Conservation (phyloP, 1,140 invertebrate species). For the Telenomus remus region DNA sequence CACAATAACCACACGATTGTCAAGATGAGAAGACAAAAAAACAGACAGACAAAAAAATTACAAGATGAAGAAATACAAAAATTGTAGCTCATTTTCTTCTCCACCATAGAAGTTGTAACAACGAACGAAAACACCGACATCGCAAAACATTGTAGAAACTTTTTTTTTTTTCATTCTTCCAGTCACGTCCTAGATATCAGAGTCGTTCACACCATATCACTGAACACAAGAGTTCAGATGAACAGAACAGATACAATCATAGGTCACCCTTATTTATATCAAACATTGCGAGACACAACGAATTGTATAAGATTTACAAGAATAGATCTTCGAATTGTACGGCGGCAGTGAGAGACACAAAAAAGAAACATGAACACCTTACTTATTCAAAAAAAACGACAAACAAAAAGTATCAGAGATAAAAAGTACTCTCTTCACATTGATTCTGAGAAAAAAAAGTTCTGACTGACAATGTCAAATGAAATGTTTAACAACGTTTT, state of each 20-base stretch:
- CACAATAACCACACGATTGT: constrained; percentile 36
- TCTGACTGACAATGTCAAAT: background rate
- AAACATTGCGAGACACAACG: constrained; percentile 39
- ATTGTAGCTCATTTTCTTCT: background rate
- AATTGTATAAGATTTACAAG: constrained; percentile 29
- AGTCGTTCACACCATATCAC: constrained; percentile 35
- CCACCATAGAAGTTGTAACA: constrained; percentile 21
- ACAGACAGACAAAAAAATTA: background rate
- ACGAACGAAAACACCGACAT: constrained; percentile 36
- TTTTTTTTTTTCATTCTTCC: too few species aligned
- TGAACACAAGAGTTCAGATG: constrained; percentile 8
- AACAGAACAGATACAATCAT: too few species aligned
- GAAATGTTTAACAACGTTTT: too few species aligned
- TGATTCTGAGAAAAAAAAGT: background rate
- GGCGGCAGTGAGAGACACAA: background rate
- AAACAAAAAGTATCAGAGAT: background rate
- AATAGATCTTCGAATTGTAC: constrained; percentile 33
- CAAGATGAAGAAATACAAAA: background rate
- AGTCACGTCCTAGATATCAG: constrained; percentile 15
- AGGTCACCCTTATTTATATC: background rate
- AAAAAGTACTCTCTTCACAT: too few species aligned
- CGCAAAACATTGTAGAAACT: constrained; percentile 27
- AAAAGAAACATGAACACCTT: too few species aligned
- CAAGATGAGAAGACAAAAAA: constrained; percentile 3
- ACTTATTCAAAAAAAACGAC: constrained; percentile 10